Percentiles rank a stretch among this genome's conserved stretches.
These are phyloP conservation scores for Chromobotia macracanthus DNA, from an alignment of 2,797 vertebrate genomes.

Conservation along the genomic window DNA sequence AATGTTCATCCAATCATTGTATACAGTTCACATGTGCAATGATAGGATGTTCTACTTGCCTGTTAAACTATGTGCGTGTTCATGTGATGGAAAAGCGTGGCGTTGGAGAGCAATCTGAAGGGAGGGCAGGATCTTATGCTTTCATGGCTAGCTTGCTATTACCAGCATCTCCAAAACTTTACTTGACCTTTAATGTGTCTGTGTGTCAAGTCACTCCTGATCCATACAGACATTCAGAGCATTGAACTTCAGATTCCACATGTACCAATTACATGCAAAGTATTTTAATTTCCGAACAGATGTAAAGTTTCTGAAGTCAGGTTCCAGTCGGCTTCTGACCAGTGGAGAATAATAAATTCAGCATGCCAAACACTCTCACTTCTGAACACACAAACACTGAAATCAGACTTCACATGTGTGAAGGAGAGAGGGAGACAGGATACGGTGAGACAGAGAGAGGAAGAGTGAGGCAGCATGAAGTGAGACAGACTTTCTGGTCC, in stretches of 20 bases:
- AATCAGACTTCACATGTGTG: conserved; percentile 3
- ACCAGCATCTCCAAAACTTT: too few relatives aligned
- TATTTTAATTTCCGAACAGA: conserved; percentile 30
- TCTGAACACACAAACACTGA: conserved; percentile 12
- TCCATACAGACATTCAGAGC: not conserved
- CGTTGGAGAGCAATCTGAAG: too few relatives aligned
- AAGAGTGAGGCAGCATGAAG: too few relatives aligned
- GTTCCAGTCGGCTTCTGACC: conserved; percentile 7
- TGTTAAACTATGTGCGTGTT: too few relatives aligned
- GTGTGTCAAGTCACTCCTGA: not conserved
- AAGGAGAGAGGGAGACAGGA: conserved; percentile 11
- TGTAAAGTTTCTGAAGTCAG: conserved; percentile 34
- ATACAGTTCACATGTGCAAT: too few relatives aligned
- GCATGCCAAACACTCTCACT: not conserved
- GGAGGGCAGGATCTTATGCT: too few relatives aligned
- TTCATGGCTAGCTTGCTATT: too few relatives aligned
- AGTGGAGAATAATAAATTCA: not conserved
- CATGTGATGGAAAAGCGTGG: too few relatives aligned
- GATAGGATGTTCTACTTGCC: too few relatives aligned
- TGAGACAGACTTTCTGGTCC: conserved; percentile 37
- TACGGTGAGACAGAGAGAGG: not conserved
- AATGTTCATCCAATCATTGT: too few relatives aligned
- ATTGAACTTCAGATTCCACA: conserved; percentile 10
- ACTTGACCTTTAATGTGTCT: not conserved
- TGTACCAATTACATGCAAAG: conserved; percentile 41